A percentile compares a stretch with the other conserved stretches of the same genome.
Conservation (phyloP, 2,888 invertebrate species). For the Calephelis perditalis region DNA sequence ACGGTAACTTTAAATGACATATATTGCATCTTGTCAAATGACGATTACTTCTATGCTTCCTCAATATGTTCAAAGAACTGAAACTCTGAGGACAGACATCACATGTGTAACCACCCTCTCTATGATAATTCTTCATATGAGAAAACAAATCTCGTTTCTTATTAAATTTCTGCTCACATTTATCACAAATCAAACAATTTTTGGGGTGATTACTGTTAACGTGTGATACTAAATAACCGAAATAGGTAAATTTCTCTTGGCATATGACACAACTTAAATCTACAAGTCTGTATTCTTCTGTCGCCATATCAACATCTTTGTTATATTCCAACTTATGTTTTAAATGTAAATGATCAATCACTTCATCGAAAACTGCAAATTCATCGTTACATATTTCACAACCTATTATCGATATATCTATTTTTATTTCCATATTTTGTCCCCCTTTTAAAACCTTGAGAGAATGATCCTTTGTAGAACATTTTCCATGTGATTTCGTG, state of each 20-base stretch:
- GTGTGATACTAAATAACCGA: constrained; percentile 64
- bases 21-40: constrained; percentile 60
- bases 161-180: constrained; percentile 64
- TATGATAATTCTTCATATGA: constrained; percentile 65
- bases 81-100: constrained; percentile 59
- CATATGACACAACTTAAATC: constrained; percentile 56
- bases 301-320: constrained; percentile 57
- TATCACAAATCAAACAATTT: constrained; percentile 63
- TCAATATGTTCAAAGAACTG: constrained; percentile 55
- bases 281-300: constrained; percentile 56
- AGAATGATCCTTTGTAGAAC: constrained; percentile 59
- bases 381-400: constrained; percentile 55
- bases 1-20: constrained; percentile 58
- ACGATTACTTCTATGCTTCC: constrained; percentile 58
- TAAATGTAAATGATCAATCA: constrained; percentile 48
- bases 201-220: constrained; percentile 63
- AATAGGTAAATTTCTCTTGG: constrained; percentile 58
- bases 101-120: constrained; percentile 65
- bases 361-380: constrained; percentile 42
- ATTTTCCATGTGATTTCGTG: constrained; percentile 58
- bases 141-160: constrained; percentile 64
- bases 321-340: constrained; percentile 60
- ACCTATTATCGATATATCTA: constrained; percentile 57
- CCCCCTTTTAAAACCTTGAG: constrained; percentile 64
- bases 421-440: constrained; percentile 68